Base-by-base conservation (phyloP, 2,888 invertebrate species). In the Physocephala rufipes region DNA sequence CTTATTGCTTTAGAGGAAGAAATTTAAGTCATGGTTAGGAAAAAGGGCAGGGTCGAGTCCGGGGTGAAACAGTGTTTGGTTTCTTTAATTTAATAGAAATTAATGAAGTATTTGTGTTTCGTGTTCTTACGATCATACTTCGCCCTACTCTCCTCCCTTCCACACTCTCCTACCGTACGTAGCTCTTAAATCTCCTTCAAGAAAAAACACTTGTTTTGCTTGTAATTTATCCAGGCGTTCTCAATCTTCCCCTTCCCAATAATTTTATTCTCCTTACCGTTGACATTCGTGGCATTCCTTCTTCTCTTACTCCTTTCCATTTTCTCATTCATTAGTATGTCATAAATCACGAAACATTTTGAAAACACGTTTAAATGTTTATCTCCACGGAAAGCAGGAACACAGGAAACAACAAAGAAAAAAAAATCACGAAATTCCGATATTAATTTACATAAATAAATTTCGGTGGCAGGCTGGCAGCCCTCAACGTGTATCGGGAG, bases 31-130 rank as follows among this genome's bases (percentile, higher is more conserved):
- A n/a, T 9, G 36, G 36, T 36, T 36, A 9, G 9, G 36, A 16
- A 9, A 15, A 16, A 66, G 51, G 28, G 24, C 16, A 62, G 28
- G 61, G 67, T 47, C 26, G 30, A 9, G 1, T 53, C 43, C 30
- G 36, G 45, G 36, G 59, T 45, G 49, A 51, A 63, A 51, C 28
- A 49, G 67, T 68, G 70, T 71, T 73, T 69, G 49, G 70, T 70
- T 36, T 36, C 36, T 36, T 36, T 9, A 36, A 36, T 71, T 74
- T 73, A 70, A 73, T 73, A 73, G 71, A 73, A 74, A 74, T 72
- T 73, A 74, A 74, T 74, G 73, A 73, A 70, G 73, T 68, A 58
- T 58, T 53, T 24, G 12, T 47, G 21, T 16, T 63, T 43, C 63
- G 30, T 28, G 59, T 28, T 45, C 51, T 16, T 49, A 4, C 36